Evolutionary conservation across 1,140 invertebrate species (phyloP), one percentile per base, ranked within the genome.

Genomic region (Oryctes rhinoceros): DNA sequence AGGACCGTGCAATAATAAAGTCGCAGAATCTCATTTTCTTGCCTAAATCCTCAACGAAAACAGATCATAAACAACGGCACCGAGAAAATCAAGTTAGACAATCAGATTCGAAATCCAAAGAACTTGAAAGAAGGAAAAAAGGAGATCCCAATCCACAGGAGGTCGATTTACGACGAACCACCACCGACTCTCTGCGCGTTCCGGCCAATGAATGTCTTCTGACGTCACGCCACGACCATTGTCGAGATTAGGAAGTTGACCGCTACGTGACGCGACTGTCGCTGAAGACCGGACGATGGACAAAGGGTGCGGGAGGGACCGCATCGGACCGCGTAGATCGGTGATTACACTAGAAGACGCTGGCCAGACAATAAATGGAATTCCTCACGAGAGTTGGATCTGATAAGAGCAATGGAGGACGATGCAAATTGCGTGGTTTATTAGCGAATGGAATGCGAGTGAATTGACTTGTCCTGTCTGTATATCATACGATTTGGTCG

Each of bases 361-460:
- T 10, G 39, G 49, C 4, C 49, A 53, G 49, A 53, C 49, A 53
- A 53, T n/a, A 53, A 53, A 53, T 11, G 49, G 49, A 53, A 53
- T 53, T 15, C 49, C 49, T 15, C 49, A 13, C 49, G 7, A 13
- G 7, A 53, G 49, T 53, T 53, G 13, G 49, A 53, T 53, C 11
- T 53, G 49, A 53, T 53, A 53, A 53, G 9, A 13, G 49, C 13
- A 53, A 15, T 53, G 49, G n/a, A 4, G 13, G 49, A 13, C 49
- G 49, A 53, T 53, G 49, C 49, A 53, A 53, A 53, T 53, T 53
- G 49, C 49, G 49, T n/a, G 49, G 49, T 53, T 53, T 53, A n/a
- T 53, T 53, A 44, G 3, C 39, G 39, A 7, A 44, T 7, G 39
- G 39, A 44, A 44, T 44, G 39, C 9, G 39, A 44, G 39, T 10